Percentiles rank a stretch among this genome's conserved stretches.
phyloP scores from a whole-genome alignment of 2,113 vertebrate genomes.

The Echinops telfairi region DNA sequence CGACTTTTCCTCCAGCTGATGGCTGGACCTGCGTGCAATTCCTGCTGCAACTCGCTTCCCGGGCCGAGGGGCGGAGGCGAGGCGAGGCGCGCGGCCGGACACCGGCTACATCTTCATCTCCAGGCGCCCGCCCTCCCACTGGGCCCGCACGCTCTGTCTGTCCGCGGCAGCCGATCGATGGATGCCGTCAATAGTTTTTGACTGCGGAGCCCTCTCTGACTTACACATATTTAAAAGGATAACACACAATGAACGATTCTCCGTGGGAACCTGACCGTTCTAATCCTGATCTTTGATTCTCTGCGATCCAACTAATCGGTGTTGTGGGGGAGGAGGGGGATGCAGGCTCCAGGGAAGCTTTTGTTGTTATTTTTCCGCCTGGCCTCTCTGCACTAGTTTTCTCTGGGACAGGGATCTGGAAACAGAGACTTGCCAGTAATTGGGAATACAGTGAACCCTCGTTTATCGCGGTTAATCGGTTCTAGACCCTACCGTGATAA shows the following conservation, averaged over 20 bases:
- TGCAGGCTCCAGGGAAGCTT: not conserved
- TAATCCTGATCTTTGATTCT: conserved; percentile 86
- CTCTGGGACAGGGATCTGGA: conserved; percentile 74
- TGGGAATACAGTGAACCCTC: conserved; percentile 36
- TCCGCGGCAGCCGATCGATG: conserved; percentile 85
- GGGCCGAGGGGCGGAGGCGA: not conserved
- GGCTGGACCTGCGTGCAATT: not conserved
- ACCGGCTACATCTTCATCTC: conserved; percentile 84
- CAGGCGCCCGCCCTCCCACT: conserved; percentile 70
- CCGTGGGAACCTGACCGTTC: conserved; percentile 77
- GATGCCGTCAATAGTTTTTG: conserved; percentile 85
- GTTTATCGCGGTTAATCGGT: too few relatives aligned
- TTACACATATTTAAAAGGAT: conserved; percentile 86
- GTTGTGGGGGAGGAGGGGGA: conserved; percentile 22
- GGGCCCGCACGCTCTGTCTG: conserved; percentile 79
- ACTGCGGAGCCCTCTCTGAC: conserved; percentile 83
- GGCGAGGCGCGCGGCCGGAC: conserved; percentile 59
- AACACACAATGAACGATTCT: conserved; percentile 80
- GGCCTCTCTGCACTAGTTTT: not conserved
- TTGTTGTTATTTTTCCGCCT: not conserved
- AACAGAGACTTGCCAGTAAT: conserved; percentile 70
- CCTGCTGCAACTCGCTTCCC: conserved; percentile 55
- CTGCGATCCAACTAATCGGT: conserved; percentile 62
- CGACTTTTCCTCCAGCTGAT: conserved; percentile 67
- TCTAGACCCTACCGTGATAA: too few relatives aligned